Evolutionary conservation across 1,140 invertebrate genomes (phyloP).

Genomic region (Drosophila oshimai): DNA sequence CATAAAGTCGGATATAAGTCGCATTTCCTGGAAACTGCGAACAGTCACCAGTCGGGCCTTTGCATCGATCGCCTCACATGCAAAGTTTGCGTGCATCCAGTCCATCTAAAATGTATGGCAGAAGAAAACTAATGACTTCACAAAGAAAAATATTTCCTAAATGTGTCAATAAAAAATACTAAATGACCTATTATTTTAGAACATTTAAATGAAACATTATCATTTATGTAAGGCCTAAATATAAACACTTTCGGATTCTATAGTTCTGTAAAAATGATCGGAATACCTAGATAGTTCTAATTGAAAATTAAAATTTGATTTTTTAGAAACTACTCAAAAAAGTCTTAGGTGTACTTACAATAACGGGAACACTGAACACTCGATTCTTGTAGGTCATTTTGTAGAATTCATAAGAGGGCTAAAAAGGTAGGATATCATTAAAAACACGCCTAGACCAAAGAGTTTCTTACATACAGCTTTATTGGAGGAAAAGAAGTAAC

Average conservation of each 20-base stretch:
- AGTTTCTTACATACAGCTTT: constrained; percentile 34
- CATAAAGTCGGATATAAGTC: constrained; percentile 18
- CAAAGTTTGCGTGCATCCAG: constrained; percentile 48
- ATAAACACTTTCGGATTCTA: no score
- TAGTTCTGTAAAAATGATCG: no score
- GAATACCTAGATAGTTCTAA: no score
- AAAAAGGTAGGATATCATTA: not conserved
- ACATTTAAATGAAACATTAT: no score
- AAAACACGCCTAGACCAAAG: no score
- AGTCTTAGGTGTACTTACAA: no score
- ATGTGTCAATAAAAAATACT: not conserved
- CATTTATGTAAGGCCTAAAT: no score
- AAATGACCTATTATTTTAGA: no score
- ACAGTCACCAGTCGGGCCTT: constrained; percentile 29
- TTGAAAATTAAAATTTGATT: no score
- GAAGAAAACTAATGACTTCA: not conserved
- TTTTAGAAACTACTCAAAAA: no score
- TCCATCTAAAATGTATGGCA: no score
- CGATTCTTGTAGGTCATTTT: constrained; percentile 46
- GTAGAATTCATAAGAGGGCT: constrained; percentile 59
- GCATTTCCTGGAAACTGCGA: constrained; percentile 17
- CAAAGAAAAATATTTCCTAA: no score
- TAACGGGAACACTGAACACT: constrained; percentile 42
- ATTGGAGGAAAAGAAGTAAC: constrained; percentile 61
- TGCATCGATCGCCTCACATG: constrained; percentile 43